Evolutionary conservation across 1,140 invertebrate species (phyloP), one percentile per base, ranked within the genome.

Genomic region (Spodoptera litura): DNA sequence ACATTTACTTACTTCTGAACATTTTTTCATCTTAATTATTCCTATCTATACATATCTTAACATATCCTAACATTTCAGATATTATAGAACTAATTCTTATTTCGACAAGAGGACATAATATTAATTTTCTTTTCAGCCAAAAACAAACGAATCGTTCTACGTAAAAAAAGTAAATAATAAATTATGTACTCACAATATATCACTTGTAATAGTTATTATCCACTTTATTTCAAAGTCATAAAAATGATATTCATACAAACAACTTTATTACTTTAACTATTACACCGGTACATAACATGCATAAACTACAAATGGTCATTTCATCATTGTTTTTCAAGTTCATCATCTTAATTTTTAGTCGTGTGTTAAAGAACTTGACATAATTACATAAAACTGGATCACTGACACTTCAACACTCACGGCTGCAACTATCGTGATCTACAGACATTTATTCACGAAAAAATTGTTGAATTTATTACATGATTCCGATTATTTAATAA

Each of bases 341-440:
- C 62, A 56, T 77, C 74, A 68, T 58, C 11, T 52, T 15, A 53
- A 55, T 68, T 77, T 77, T 52, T 56, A 52, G 27, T 35, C 15
- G 15, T 56, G 35, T 68, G 74, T 68, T 68, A 77, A 77, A 77
- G 62, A 77, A 77, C 74, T 77, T 77, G 74, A 77, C 74, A 77
- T 49, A 44, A 77, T 68, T 77, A 20, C 4, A 20, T 12, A 5
- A 77, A 77, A 77, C 52, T 77, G 74, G 62, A 77, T 56, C 74
- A 77, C 68, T 77, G 62, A 66, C 74, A 77, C 73, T 62, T 58
- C 15, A 62, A 53, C 72, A 66, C 56, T 52, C 44, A 31, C 12
- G 53, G 25, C 12, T 13, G 66, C 13, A 4, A 71, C 27, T 71
- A 38, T 71, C 52, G 68, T 71, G 68, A 71, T 31, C 6, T 2